Evolutionary conservation across 37 sponge, comb jelly and placozoan species (phyloP), one percentile per base, ranked within the genome.

Genomic region (Crambe crambe): DNA sequence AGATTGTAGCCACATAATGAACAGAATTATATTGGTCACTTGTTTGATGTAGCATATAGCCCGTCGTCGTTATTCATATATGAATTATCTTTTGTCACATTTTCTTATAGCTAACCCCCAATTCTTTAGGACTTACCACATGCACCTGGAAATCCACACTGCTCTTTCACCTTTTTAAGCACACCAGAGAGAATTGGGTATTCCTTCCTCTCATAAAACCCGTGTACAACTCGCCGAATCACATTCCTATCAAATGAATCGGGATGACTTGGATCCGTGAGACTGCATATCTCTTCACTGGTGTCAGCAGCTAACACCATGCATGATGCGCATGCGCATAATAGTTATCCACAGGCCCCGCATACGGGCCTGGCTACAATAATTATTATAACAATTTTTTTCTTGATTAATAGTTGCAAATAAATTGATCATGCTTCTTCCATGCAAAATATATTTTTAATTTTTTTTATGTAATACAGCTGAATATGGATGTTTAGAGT

Each of bases 141-240:
- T 47, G 51, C 51, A 47, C 51, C n/a, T n/a, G n/a, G n/a, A n/a
- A n/a, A n/a, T n/a, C 51, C 51, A 47, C 51, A 47, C 51, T 47
- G 51, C 51, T 62, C 30, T 29, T 30, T 62, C 31, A 62, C 64
- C 64, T 62, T 62, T 62, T 9, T 18, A 8, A 62, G 64, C 64
- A 62, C 64, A 62, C 64, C 64, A 62, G 64, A 62, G 64, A 62
- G 64, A 62, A 20, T 62, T 30, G 64, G 64, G 64, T 62, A 62
- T 62, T 62, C 64, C 64, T 62, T 62, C 64, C 10, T 62, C 64
- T 22, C n/a, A 18, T 62, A 62, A 62, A 62, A 62, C 15, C n/a
- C 64, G 15, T 62, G 64, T 20, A 62, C 64, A 62, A 62, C 64
- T 62, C 64, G 22, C 18, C 57, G 57, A 56, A 56, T 56, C 18